These are phyloP conservation scores for Danaus melanippus DNA, from an alignment of 1,140 invertebrate genomes.

Conservation along the genomic window DNA sequence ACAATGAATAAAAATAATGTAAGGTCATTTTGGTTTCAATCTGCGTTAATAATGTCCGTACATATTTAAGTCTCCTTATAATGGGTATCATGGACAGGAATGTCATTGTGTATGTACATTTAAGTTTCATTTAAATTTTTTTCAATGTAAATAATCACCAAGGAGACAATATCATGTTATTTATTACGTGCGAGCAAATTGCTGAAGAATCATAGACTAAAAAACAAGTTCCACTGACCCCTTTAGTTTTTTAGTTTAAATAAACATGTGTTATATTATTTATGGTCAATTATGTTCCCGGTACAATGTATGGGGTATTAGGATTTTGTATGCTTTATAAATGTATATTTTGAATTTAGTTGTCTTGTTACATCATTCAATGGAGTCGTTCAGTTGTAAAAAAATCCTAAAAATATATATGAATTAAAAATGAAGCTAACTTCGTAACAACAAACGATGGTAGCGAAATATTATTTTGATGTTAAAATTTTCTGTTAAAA, in stretches of 20 bases:
- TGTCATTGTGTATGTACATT: no score
- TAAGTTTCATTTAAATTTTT: no score
- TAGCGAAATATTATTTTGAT: no score
- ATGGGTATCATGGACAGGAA: no score
- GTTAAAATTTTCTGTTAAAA: no score
- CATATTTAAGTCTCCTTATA: no score
- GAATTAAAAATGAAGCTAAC: conserved; percentile 12
- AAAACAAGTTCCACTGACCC: conserved; percentile 24
- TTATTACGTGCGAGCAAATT: conserved; percentile 14
- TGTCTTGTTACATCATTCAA: conserved; percentile 26
- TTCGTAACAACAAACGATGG: conserved; percentile 13
- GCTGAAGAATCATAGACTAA: conserved; percentile 8
- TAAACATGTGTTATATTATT: conserved; percentile 64
- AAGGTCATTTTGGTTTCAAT: no score
- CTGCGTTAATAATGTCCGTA: no score
- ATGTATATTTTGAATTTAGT: conserved; percentile 42
- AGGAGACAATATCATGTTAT: background rate
- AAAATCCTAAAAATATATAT: conserved; percentile 7
- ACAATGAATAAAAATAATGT: no score
- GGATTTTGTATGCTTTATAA: conserved; percentile 34
- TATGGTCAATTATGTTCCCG: conserved; percentile 64
- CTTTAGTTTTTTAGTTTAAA: conserved; percentile 35
- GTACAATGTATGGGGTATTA: conserved; percentile 41
- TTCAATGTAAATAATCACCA: background rate
- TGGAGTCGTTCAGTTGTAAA: conserved; percentile 11